Conservation (phyloP, 2,797 vertebrate species). For the Enteromius radiatus region DNA sequence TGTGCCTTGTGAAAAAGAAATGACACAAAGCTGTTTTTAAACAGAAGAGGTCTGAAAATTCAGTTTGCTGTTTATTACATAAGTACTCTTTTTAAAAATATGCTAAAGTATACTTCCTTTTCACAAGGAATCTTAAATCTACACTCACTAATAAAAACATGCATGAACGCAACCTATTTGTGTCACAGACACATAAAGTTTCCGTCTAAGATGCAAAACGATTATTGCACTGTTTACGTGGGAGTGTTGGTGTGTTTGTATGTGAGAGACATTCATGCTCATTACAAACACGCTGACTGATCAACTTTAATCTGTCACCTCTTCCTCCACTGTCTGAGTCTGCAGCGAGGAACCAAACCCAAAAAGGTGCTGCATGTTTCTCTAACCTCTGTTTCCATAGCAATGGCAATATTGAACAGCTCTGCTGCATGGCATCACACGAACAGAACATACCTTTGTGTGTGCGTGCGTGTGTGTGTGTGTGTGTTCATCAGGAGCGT, state of each 20-base stretch:
- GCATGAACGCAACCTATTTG: constrained; percentile 8
- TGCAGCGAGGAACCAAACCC: constrained; percentile 94
- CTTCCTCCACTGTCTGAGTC: constrained; percentile 66
- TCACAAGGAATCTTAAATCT: neutral
- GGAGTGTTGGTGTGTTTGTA: constrained; percentile 14
- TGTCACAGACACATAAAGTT: neutral
- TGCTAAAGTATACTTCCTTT: neutral
- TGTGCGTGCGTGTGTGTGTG: constrained; percentile 40
- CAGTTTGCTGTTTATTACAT: neutral
- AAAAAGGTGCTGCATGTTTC: constrained; percentile 96
- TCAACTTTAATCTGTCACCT: constrained; percentile 76
- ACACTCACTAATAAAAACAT: constrained; percentile 11
- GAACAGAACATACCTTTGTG: constrained; percentile 37
- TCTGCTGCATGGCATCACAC: constrained; percentile 74
- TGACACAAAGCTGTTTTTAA: neutral
- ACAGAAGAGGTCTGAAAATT: neutral
- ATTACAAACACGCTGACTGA: constrained; percentile 61
- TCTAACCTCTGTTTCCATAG: constrained; percentile 70
- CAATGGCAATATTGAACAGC: constrained; percentile 67
- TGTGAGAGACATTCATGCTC: constrained; percentile 43
- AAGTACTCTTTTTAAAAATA: neutral
- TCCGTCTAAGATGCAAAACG: neutral
- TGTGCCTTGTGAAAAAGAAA: constrained; percentile 1
- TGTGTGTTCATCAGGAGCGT: neutral
- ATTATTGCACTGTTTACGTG: neutral